These are phyloP conservation scores for Chelon labrosus DNA, from an alignment of 2,797 vertebrate genomes.

Conservation along the genomic window DNA sequence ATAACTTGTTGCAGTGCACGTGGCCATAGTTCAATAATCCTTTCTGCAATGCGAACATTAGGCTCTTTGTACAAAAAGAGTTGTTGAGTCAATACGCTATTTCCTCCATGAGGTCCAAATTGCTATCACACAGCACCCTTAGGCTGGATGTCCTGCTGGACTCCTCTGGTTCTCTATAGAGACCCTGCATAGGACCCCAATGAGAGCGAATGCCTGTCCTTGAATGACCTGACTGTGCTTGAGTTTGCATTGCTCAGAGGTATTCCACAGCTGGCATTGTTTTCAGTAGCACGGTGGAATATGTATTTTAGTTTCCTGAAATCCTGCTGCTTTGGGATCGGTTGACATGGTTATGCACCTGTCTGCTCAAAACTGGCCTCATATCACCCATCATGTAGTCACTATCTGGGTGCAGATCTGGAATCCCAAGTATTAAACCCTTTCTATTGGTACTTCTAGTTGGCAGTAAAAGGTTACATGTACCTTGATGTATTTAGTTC, in stretches of 20 bases:
- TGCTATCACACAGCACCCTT: constrained; percentile 7
- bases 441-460: too few species aligned
- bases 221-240: constrained; percentile 14
- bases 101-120: constrained; percentile 37
- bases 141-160: constrained; percentile 9
- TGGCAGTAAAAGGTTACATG: too few species aligned
- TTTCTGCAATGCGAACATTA: constrained; percentile 22
- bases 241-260: neutral
- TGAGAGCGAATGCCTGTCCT: neutral
- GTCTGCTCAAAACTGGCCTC: neutral
- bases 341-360: neutral
- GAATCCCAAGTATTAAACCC: too few species aligned
- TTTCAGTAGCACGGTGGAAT: constrained; percentile 11
- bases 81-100: constrained; percentile 51
- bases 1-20: too few species aligned
- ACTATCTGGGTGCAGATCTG: too few species aligned
- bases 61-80: constrained; percentile 18
- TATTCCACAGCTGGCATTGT: constrained; percentile 27
- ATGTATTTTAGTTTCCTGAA: neutral
- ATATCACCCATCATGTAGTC: too few species aligned
- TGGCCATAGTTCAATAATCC: constrained; percentile 4
- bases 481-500: too few species aligned
- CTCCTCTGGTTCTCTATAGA: neutral
- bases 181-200: constrained; percentile 25
- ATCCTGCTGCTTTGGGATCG: neutral